A percentile compares a stretch with the other conserved stretches of the same genome.
These are phyloP conservation scores for Enteromius anoplus DNA, from an alignment of 2,797 vertebrate species.

Conservation along the genomic window DNA sequence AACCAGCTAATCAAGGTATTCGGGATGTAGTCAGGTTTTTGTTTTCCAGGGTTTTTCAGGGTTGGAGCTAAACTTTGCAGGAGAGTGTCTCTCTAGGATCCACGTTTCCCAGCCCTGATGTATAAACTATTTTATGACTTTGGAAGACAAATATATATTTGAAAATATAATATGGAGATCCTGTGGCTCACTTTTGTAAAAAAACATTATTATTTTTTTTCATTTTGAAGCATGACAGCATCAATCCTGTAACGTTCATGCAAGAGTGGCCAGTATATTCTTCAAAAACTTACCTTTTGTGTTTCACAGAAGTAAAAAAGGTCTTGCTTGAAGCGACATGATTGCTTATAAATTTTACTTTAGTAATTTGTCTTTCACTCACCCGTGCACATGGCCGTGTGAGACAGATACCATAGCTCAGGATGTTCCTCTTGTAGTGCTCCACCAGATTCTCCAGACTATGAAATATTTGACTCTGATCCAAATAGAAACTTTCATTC, in stretches of 20 bases:
- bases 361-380: constrained; percentile 10
- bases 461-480: constrained; percentile 47
- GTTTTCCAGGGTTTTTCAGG: no score
- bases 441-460: constrained; percentile 62
- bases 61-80: no score
- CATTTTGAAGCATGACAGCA: neutral
- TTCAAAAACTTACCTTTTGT: neutral
- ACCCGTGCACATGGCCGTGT: constrained; percentile 68
- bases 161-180: neutral
- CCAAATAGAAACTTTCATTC: constrained; percentile 61
- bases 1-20: no score
- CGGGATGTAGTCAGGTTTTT: no score
- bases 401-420: constrained; percentile 54
- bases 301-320: neutral
- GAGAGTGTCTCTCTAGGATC: no score
- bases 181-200: neutral
- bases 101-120: neutral
- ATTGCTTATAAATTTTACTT: neutral
- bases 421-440: constrained; percentile 58
- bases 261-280: neutral
- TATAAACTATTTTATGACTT: neutral
- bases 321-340: neutral
- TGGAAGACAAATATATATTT: neutral
- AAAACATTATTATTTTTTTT: no score
- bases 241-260: neutral